Percentiles rank a stretch among this genome's conserved stretches.
Conservation (phyloP, 2,113 vertebrate species). For the Apodemus speciosus region DNA sequence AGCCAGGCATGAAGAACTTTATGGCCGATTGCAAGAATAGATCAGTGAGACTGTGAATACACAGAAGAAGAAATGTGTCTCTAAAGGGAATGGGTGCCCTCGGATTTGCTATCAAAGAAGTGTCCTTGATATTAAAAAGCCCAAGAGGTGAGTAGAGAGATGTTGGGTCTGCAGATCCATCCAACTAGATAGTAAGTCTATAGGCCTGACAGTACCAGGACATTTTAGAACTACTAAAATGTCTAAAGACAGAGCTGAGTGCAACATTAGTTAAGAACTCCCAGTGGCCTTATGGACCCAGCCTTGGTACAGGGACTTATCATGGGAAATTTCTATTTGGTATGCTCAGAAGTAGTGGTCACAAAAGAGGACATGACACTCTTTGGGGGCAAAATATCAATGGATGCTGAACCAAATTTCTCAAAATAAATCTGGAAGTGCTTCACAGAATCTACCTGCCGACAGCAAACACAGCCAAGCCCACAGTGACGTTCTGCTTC, state of each 20-base stretch:
- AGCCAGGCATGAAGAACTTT: constrained; percentile 74
- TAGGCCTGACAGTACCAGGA: neutral
- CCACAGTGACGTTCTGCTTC: constrained; percentile 45
- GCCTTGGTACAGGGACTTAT: too few species aligned
- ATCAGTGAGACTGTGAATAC: constrained; percentile 39
- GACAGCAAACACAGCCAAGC: constrained; percentile 60
- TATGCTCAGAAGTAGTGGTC: accelerated
- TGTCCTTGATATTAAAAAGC: accelerated
- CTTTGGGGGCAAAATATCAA: accelerated
- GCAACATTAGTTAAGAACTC: accelerated
- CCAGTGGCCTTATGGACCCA: neutral
- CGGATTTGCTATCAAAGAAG: accelerated
- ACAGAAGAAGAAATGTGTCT: neutral
- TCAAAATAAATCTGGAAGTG: neutral
- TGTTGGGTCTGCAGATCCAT: accelerated
- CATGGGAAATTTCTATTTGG: accelerated
- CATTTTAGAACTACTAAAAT: neutral
- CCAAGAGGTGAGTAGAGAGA: accelerated
- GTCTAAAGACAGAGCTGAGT: too few species aligned
- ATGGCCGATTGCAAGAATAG: constrained; percentile 49
- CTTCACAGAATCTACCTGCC: constrained; percentile 28
- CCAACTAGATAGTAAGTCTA: neutral
- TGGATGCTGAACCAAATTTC: accelerated
- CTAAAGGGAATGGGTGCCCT: neutral
- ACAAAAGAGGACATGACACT: too few species aligned